Percentiles rank a stretch among this genome's conserved stretches.
Evolutionary conservation across 1,140 invertebrate species (phyloP).

Genomic region (Berghia stephanieae): DNA sequence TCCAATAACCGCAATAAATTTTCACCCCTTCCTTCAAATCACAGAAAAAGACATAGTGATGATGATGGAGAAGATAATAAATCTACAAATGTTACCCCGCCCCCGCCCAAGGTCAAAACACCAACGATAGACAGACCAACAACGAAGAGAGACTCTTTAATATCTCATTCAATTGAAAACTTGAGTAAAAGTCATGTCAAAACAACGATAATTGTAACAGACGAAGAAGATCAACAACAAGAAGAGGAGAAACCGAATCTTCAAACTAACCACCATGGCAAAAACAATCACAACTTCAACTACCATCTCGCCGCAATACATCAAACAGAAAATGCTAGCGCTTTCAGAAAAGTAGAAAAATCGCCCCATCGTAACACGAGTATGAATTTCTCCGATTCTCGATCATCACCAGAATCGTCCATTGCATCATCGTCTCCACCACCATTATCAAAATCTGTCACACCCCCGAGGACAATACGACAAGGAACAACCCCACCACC

Average conservation of each 20-base stretch:
- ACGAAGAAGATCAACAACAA: too few relatives aligned
- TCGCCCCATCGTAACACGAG: not conserved
- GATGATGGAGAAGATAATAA: not conserved
- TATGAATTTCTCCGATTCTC: not conserved
- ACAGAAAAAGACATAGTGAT: not conserved
- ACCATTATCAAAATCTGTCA: conserved; percentile 7
- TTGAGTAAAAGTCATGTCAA: conserved; percentile 25
- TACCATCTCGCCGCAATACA: too few relatives aligned
- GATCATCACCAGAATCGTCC: not conserved
- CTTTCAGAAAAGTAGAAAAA: conserved; percentile 61
- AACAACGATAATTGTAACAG: too few relatives aligned
- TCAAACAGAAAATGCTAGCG: conserved; percentile 44
- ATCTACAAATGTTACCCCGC: too few relatives aligned
- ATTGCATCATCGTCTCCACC: not conserved
- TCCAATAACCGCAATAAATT: too few relatives aligned
- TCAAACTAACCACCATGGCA: too few relatives aligned
- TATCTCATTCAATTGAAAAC: conserved; percentile 29
- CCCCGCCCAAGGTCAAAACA: not conserved
- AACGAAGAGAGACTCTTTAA: not conserved
- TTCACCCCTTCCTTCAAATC: too few relatives aligned
- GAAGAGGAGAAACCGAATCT: too few relatives aligned
- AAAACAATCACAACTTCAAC: too few relatives aligned
- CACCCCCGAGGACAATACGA: conserved; percentile 18
- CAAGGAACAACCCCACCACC: conserved; percentile 24
- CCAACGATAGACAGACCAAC: not conserved